Conservation (phyloP, 1,140 invertebrate genomes). For the Apis laboriosa region DNA sequence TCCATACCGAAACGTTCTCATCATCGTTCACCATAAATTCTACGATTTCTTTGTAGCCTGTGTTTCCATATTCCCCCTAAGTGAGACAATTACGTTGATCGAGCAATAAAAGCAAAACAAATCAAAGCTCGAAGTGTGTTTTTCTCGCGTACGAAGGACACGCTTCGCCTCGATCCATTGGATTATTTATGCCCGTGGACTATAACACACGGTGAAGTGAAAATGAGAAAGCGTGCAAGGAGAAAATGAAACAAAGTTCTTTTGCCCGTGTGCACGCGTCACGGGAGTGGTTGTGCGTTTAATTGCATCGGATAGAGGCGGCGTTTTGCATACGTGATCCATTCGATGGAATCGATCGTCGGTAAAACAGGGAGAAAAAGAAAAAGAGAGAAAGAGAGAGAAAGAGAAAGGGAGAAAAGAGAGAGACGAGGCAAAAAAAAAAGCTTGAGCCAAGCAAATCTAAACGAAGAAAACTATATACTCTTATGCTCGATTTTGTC, state of each 20-base stretch:
- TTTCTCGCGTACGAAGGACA: neutral
- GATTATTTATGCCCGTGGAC: conserved; percentile 22
- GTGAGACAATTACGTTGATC: conserved; percentile 9
- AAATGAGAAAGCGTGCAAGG: conserved; percentile 45
- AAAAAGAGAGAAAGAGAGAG: neutral
- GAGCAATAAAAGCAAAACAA: neutral
- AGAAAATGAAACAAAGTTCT: conserved; percentile 49
- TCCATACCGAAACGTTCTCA: neutral
- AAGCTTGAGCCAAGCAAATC: neutral
- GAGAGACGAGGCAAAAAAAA: neutral
- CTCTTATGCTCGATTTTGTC: conserved; percentile 12
- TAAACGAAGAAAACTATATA: neutral
- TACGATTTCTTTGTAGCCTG: neutral
- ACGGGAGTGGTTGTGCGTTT: conserved; percentile 31
- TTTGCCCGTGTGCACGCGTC: neutral
- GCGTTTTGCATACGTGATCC: conserved; percentile 36
- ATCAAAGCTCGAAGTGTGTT: neutral
- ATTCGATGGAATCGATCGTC: neutral
- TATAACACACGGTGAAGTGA: conserved; percentile 29
- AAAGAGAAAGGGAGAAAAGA: neutral
- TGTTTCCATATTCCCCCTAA: neutral
- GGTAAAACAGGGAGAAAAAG: neutral
- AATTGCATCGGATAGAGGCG: conserved; percentile 41
- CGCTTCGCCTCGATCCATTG: neutral
- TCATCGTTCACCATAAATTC: neutral